These are phyloP conservation scores for Plutomurus gul DNA, from an alignment of 1,140 invertebrate genomes.

Conservation along the genomic window DNA sequence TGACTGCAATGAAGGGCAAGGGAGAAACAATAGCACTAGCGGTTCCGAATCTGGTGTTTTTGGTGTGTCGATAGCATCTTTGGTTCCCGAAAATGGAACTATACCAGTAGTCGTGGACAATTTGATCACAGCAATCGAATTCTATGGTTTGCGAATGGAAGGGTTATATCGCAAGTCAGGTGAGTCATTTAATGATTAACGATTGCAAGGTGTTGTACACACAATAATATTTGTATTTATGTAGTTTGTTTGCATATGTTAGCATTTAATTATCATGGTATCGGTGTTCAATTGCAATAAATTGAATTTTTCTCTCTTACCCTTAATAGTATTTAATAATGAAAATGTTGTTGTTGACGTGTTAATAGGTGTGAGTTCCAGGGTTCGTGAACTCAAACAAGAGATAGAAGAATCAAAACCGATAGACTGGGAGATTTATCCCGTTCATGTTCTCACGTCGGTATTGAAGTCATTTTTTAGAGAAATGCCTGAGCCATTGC, in stretches of 20 bases:
- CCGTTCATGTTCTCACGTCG: conserved; percentile 86
- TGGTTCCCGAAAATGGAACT: conserved; percentile 66
- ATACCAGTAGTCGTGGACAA: conserved; percentile 85
- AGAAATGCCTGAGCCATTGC: conserved; percentile 82
- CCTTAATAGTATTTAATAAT: too few relatives aligned
- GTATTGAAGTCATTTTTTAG: conserved; percentile 90
- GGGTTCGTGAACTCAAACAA: conserved; percentile 73
- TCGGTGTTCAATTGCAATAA: too few relatives aligned
- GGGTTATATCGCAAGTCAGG: conserved; percentile 93
- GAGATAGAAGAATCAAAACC: conserved; percentile 74
- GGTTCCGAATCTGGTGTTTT: conserved; percentile 62
- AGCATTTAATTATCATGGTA: background rate
- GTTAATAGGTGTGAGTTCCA: conserved; percentile 65
- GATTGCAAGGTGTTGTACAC: conserved; percentile 10
- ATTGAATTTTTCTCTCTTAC: too few relatives aligned
- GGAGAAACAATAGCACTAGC: conserved; percentile 54
- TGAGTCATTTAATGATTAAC: conserved; percentile 58
- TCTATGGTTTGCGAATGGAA: conserved; percentile 87
- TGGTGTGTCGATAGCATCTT: conserved; percentile 61
- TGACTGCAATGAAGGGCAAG: conserved; percentile 60
- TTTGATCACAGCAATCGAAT: conserved; percentile 86
- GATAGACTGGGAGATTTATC: conserved; percentile 70
- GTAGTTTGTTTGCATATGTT: background rate
- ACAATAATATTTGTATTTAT: background rate
- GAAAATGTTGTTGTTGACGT: background rate